Evolutionary conservation across 1,140 invertebrate species (phyloP).

Genomic region (Pentalonia nigronervosa): DNA sequence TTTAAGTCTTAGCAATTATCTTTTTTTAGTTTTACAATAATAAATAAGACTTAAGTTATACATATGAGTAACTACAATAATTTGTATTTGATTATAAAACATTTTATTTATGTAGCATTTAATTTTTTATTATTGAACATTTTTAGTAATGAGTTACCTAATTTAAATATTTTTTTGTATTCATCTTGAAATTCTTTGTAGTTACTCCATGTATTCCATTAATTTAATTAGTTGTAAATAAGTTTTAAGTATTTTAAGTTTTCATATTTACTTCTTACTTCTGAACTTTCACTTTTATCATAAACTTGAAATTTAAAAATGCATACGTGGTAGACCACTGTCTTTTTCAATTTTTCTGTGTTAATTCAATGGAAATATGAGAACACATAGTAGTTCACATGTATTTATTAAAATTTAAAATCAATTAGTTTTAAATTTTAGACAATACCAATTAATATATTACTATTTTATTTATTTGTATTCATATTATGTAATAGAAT

Average conservation of each 20-base stretch:
- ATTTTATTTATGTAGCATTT: slow-evolving; percentile 16
- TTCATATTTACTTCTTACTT: not conserved
- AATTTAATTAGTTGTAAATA: not conserved
- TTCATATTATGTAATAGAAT: not conserved
- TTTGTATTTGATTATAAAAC: not conserved
- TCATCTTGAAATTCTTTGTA: not conserved
- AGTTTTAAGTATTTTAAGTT: not conserved
- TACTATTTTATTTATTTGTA: slow-evolving; percentile 7
- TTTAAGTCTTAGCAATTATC: not conserved
- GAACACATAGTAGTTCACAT: not conserved
- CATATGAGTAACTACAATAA: not conserved
- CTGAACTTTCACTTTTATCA: not conserved
- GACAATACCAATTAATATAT: not conserved
- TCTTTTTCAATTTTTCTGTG: not conserved
- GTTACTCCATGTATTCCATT: slow-evolving; percentile 26
- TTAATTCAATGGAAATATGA: not conserved
- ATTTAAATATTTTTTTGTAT: not conserved
- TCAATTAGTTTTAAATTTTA: not conserved
- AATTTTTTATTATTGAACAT: not conserved
- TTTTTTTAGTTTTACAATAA: not conserved
- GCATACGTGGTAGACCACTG: not conserved
- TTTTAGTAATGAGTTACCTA: not conserved
- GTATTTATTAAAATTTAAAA: not conserved
- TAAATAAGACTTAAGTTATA: not conserved
- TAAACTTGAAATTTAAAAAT: not conserved